Conservation (phyloP, 2,113 vertebrate genomes). For the Pachypanchax playfairii region DNA sequence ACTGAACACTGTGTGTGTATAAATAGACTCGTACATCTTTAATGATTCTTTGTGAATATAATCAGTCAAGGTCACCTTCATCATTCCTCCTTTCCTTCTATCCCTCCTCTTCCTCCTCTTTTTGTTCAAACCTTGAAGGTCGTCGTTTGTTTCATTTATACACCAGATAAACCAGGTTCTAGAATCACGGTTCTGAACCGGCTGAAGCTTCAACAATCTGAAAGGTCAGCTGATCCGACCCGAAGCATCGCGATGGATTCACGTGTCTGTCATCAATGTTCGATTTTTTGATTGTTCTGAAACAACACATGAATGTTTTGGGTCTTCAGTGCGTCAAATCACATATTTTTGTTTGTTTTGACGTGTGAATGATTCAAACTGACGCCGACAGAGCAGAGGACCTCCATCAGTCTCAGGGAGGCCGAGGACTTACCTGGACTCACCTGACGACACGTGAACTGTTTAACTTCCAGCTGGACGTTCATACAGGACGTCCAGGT, state of each 20-base stretch:
- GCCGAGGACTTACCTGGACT: not conserved
- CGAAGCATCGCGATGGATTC: not conserved
- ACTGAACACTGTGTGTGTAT: constrained; percentile 26
- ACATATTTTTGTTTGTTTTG: not conserved
- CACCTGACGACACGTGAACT: not conserved
- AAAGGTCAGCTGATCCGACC: not conserved
- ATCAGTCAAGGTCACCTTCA: constrained; percentile 18
- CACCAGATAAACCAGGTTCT: not conserved
- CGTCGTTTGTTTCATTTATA: not conserved
- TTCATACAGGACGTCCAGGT: not conserved
- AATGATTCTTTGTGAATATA: constrained; percentile 62
- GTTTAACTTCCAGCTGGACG: not conserved
- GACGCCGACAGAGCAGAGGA: not conserved
- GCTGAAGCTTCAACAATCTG: not conserved
- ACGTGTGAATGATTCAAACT: not conserved
- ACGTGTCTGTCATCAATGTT: too few relatives aligned
- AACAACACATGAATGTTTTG: not conserved
- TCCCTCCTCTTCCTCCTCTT: too few relatives aligned
- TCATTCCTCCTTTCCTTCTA: not conserved
- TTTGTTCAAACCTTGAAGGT: not conserved
- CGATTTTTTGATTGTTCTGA: not conserved
- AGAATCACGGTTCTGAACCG: not conserved
- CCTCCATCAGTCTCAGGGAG: not conserved
- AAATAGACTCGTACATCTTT: constrained; percentile 66
- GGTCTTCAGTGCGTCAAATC: not conserved